Evolutionary conservation across 2,113 vertebrate species (phyloP).

Genomic region (Heterotis niloticus): DNA sequence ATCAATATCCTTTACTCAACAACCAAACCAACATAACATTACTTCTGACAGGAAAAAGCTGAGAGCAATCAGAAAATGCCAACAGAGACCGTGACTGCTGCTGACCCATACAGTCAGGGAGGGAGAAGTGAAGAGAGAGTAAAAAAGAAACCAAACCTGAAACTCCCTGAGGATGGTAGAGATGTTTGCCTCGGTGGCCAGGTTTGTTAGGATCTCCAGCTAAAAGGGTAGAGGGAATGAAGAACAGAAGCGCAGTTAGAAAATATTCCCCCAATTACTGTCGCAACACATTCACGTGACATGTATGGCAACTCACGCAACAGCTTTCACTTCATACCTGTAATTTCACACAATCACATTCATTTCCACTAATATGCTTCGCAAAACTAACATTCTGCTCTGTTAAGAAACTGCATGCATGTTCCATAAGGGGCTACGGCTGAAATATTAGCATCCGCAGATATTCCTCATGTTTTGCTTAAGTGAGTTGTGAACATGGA

Average conservation of each 20-base stretch:
- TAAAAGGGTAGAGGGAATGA: conserved; percentile 46
- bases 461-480: not conserved
- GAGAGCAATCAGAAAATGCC: conserved; percentile 3
- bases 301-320: not conserved
- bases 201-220: conserved; percentile 95
- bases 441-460: not conserved
- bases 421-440: not conserved
- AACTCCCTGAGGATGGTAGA: conserved; percentile 93
- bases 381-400: not conserved
- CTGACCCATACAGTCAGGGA: not conserved
- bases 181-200: conserved; percentile 93
- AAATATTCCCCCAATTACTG: not conserved
- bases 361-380: not conserved
- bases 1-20: not conserved
- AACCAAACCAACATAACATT: not conserved
- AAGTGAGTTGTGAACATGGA: not conserved
- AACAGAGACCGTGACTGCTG: not conserved
- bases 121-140: not conserved
- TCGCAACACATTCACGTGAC: not conserved
- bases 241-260: conserved; percentile 15
- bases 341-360: not conserved
- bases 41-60: not conserved
- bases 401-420: not conserved
- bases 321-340: not conserved
- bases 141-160: conserved; percentile 67